Evolutionary conservation across 2,888 invertebrate genomes (phyloP), one percentile per base, ranked within the genome.

Genomic region (Morinoia aosen): DNA sequence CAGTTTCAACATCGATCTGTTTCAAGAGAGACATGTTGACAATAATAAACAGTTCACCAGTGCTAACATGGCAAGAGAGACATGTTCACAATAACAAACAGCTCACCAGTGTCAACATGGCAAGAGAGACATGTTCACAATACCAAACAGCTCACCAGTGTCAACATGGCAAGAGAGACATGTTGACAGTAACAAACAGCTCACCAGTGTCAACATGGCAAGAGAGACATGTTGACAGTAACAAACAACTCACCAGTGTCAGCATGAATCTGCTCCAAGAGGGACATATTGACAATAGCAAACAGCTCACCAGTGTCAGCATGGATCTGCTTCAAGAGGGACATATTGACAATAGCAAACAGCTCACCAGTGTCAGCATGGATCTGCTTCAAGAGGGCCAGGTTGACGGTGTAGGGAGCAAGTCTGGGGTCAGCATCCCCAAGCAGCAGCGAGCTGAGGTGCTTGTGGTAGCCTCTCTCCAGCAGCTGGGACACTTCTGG

Each of bases 391-490:
- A 98, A 98, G 11, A 98, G 98, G 96, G 98, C 97, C 96, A 98
- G 97, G 97, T 98, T 98, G 61, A 98, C 98, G 97, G 98, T 98
- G 97, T 98, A 98, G 96, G 98, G 98, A 97, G 98, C 98, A 95
- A 99, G 97, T 96, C 98, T 98, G 0, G 99, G 98, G 97, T 99
- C 99, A 1, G 98, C 98, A 97, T 99, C 99, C 95, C 98, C 98
- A n/a, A 99, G 97, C 97, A 98, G 98, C 12, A 98, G 98, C 95
- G 98, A 97, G 0, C 98, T 99, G 58, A 99, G 97, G 97, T 98
- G 98, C 97, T 99, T 99, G 96, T 98, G 98, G 97, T 98, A 98
- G 0, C 99, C 98, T 95, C 98, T 98, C 97, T 99, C 99, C 96
- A 99, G 97, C 96, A 98, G 98, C 97, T 99, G 98, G 0, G 98